Base-by-base conservation (phyloP, 2,113 vertebrate species). In the Rhynchomys soricoides region DNA sequence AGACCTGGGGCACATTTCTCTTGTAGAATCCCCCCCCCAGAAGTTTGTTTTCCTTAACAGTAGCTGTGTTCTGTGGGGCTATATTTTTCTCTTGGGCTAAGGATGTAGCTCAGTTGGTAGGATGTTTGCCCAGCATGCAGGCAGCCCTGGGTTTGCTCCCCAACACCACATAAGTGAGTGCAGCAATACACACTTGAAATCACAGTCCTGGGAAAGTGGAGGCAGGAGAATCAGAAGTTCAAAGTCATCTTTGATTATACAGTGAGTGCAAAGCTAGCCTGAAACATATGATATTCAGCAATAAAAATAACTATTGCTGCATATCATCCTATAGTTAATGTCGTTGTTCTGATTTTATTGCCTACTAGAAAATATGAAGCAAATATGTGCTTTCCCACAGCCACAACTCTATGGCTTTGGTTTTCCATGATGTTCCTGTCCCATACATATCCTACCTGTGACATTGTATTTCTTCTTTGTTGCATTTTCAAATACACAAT, bases 21-120 rank as follows among this genome's bases (percentile, higher is more conserved):
- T 86, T 37, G 7, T 43, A 78, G 82, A 64, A 86, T 68, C 10
- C 55, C 55, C 59, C 59, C 77, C 7, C 9, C 34, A 59, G 24
- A 22, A 21, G 52, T 62, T 37, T 70, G 17, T 11, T 82, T 71
- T 22, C 24, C 43, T 79, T 48, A 70, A 48, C 24, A 29, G 31
- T 70, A 45, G 26, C 31, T 19, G 1, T 52, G 0, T 1, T 9
- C 37, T 4, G 0, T 0, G 5, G 40, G 31, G 48, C 15, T 5
- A 5, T 43, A 13, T 19, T 31, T 57, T 57, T 57, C 55, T 86
- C 68, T 64, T 73, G n/a, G 13, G 4, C 68, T 40, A 40, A 22
- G 50, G 26, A 29, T 15, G 34, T 52, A 52, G 48, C 48, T 71
- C 48, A 40, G 22, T 55, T n/a, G 15, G 68, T 11, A 73, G 86